Base-by-base conservation (phyloP, 2,888 invertebrate genomes). In the Tipula helvola region DNA sequence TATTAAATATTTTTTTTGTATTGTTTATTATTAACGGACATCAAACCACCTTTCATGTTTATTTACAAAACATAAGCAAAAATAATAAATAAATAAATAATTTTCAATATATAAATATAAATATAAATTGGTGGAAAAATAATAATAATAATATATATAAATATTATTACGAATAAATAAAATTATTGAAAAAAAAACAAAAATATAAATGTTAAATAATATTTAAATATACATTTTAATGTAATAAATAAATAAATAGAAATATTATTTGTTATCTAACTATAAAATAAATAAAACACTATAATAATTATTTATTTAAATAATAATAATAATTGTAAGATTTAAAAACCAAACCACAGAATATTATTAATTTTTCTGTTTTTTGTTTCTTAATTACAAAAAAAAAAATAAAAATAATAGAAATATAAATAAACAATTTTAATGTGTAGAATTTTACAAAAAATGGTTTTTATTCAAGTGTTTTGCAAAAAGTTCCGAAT, bases 41-140 rank as follows among this genome's bases (percentile, higher is more conserved):
- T 84, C 84, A 84, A 84, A 84, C 84, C 84, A 84, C 84, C 84
- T 84, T 84, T 84, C 41, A 84, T 84, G 39, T 41, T 84, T 41
- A 84, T 84, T 84, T 84, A 84, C 36, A 84, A 84, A 84, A 84
- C 71, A 71, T 71, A 71, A 71, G 28, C 12, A 71, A 84, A 28
- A 84, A 84, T 39, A 84, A 84, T 84, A 84, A 84, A 39, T 39
- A 84, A 39, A 84, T 39, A 39, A 84, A 84, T 84, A 84, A n/a
- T 84, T 84, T 52, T 71, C 41, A 84, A 84, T 84, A 84, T 10
- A 71, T 28, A 71, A 28, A 71, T 28, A 71, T 28, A 18, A 28
- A 57, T 28, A 57, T 39, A 39, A 84, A 41, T 84, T 84, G 84
- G 84, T 84, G 84, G 84, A 84, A 84, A 83, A 84, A 39, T n/a